phyloP scores from a whole-genome alignment of 2,113 vertebrate genomes.

The Gambusia affinis region DNA sequence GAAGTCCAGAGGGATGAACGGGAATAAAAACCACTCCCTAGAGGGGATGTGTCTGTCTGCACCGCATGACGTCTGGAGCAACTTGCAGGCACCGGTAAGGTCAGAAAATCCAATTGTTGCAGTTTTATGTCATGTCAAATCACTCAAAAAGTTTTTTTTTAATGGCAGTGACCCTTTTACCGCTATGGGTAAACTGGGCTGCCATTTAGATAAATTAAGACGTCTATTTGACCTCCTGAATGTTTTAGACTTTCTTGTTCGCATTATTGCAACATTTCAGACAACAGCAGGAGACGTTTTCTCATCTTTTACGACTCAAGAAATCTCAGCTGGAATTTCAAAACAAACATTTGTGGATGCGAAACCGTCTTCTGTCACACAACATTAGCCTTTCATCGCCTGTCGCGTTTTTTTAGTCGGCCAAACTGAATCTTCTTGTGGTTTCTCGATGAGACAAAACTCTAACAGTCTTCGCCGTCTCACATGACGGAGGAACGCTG shows the following conservation, averaged over 20 bases:
- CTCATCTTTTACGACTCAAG: background rate
- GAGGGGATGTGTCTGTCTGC: background rate
- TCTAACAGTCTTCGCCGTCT: background rate
- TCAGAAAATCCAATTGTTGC: background rate
- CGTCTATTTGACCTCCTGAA: no score
- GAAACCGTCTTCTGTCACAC: background rate
- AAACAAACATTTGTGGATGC: slow-evolving; percentile 1
- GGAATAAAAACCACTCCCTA: background rate
- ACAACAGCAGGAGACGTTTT: background rate
- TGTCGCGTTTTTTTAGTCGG: background rate
- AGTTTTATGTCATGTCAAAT: background rate
- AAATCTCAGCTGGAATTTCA: background rate
- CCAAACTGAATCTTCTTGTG: background rate
- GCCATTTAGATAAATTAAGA: background rate
- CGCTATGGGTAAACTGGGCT: background rate
- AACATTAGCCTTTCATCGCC: background rate
- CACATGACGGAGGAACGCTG: background rate
- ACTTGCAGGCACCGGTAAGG: background rate
- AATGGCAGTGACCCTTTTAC: background rate
- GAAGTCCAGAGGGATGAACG: slow-evolving; percentile 11
- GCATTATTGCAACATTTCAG: background rate
- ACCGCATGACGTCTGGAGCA: background rate
- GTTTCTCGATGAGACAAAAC: background rate
- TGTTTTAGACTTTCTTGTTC: background rate
- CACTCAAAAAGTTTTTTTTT: background rate